phyloP scores from a whole-genome alignment of 2,888 invertebrate species.

The Hedya salicella region DNA sequence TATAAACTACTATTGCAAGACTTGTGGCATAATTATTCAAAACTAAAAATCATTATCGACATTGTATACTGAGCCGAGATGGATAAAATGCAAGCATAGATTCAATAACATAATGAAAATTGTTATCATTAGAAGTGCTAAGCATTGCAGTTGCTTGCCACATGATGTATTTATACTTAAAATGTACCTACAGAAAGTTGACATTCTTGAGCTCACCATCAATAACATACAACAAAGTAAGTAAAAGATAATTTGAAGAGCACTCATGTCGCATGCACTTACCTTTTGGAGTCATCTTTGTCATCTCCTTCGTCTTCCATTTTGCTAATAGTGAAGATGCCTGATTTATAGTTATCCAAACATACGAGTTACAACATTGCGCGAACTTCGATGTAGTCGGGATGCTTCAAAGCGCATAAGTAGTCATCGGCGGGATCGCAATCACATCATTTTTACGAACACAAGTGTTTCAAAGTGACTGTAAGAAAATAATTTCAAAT shows the following conservation, averaged over 20 bases:
- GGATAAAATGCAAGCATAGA: no score
- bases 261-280: slow-evolving; percentile 51
- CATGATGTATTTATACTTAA: background rate
- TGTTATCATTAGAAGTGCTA: background rate
- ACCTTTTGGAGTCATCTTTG: slow-evolving; percentile 94
- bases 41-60: no score
- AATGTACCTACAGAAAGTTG: background rate
- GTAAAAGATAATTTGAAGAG: background rate
- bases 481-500: slow-evolving; percentile 10
- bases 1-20: no score
- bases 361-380: slow-evolving; percentile 23
- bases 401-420: slow-evolving; percentile 18
- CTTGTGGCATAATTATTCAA: no score
- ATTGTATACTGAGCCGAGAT: no score
- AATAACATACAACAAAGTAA: background rate
- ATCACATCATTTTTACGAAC: slow-evolving; percentile 1
- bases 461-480: background rate
- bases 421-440: slow-evolving; percentile 6
- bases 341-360: slow-evolving; percentile 14
- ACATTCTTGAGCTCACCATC: background rate
- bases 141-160: background rate
- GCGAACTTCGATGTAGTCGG: slow-evolving; percentile 3
- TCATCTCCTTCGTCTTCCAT: slow-evolving; percentile 94
- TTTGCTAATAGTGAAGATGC: slow-evolving; percentile 45
- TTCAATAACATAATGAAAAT: no score